Evolutionary conservation across 2,797 vertebrate species (phyloP).

Genomic region (Paguma larvata): DNA sequence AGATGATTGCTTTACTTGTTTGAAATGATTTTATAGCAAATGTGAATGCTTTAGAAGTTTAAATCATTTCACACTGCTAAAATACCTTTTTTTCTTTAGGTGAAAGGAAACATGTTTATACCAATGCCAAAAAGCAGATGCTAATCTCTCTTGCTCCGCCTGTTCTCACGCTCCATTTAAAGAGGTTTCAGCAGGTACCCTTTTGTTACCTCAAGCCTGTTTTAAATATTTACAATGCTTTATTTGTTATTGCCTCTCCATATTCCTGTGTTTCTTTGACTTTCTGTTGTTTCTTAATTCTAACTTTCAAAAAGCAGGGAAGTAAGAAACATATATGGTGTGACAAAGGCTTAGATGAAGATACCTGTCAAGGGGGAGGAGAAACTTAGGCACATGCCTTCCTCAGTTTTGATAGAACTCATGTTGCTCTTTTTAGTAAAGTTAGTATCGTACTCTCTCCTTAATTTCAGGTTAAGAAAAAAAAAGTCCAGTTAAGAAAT

Average conservation of each 20-base stretch:
- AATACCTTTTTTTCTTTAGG: slow-evolving; percentile 86
- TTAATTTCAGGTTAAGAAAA: neutral
- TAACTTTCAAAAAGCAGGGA: neutral
- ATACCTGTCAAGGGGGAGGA: neutral
- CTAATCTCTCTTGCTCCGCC: slow-evolving; percentile 95
- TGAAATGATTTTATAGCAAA: slow-evolving; percentile 39
- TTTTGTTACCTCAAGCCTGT: neutral
- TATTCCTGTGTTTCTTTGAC: slow-evolving; percentile 29
- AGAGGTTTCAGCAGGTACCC: slow-evolving; percentile 97
- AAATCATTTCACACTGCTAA: neutral
- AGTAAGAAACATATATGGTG: neutral
- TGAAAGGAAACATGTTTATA: slow-evolving; percentile 94
- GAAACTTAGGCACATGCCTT: neutral
- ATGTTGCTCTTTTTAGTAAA: neutral
- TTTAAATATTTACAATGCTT: slow-evolving; percentile 37
- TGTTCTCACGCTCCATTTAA: slow-evolving; percentile 97
- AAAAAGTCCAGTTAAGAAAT: neutral
- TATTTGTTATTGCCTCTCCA: neutral
- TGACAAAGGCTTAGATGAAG: neutral
- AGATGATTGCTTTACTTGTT: neutral
- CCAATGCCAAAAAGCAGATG: slow-evolving; percentile 98
- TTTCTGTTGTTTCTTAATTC: slow-evolving; percentile 68
- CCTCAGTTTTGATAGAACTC: neutral
- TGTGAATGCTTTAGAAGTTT: neutral
- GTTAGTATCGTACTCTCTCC: neutral